Percentiles rank a stretch among this genome's conserved stretches.
Evolutionary conservation across 2,113 vertebrate species (phyloP).

Genomic region (Paracanthobrama guichenoti): DNA sequence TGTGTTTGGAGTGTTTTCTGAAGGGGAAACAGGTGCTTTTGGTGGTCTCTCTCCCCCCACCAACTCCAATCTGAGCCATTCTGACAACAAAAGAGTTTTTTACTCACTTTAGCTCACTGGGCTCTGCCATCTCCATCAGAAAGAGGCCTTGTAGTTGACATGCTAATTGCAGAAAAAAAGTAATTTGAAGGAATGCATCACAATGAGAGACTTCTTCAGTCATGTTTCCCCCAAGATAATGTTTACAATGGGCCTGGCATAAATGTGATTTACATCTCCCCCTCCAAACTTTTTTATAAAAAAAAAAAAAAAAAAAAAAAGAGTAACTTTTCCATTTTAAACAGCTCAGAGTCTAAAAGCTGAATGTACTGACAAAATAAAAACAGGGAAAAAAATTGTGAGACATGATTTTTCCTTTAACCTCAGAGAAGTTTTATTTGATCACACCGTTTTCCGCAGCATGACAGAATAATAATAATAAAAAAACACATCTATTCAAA

Average conservation of each 20-base stretch:
- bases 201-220: slow-evolving; percentile 53
- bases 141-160: slow-evolving; percentile 58
- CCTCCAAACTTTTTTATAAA: not conserved
- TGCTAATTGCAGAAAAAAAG: slow-evolving; percentile 60
- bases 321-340: not conserved
- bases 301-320: no score
- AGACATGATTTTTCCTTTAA: slow-evolving; percentile 7
- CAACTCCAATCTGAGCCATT: slow-evolving; percentile 40
- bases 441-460: not conserved
- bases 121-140: slow-evolving; percentile 55
- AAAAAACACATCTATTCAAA: slow-evolving; percentile 7
- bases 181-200: slow-evolving; percentile 57
- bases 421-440: not conserved
- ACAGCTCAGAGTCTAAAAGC: not conserved
- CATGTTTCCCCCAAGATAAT: slow-evolving; percentile 57
- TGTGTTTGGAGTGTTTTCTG: slow-evolving; percentile 31
- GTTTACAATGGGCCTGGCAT: slow-evolving; percentile 55
- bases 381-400: not conserved
- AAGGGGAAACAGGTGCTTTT: slow-evolving; percentile 45
- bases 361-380: slow-evolving; percentile 8
- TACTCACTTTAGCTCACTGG: slow-evolving; percentile 48
- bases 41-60: slow-evolving; percentile 37
- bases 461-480: not conserved
- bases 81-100: slow-evolving; percentile 53
- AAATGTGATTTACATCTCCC: slow-evolving; percentile 49